phyloP scores from a whole-genome alignment of 2,888 invertebrate species.

The Prosopocoilus inquinatus region DNA sequence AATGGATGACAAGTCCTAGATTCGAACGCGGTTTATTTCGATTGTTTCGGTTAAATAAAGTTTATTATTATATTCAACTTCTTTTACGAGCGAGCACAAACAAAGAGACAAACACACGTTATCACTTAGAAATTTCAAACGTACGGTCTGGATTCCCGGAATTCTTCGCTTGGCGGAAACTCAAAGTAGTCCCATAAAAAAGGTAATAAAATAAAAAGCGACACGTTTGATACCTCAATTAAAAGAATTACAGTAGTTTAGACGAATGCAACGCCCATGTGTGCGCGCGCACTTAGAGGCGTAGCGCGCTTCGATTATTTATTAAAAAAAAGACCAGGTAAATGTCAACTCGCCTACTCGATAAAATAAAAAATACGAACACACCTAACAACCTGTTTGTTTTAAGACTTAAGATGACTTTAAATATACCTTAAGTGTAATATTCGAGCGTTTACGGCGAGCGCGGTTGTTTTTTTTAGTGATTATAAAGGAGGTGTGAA shows the following conservation, averaged over 20 bases:
- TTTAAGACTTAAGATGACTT: conserved; percentile 37
- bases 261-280: conserved; percentile 32
- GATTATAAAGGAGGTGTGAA: conserved; percentile 38
- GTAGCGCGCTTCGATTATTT: conserved; percentile 26
- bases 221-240: conserved; percentile 41
- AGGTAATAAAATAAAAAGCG: conserved; percentile 35
- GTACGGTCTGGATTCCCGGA: neutral
- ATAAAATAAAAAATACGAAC: conserved; percentile 33
- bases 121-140: neutral
- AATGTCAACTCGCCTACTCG: conserved; percentile 41
- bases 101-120: too few relatives aligned
- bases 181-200: conserved; percentile 19
- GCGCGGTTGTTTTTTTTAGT: conserved; percentile 30
- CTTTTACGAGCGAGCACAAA: too few relatives aligned
- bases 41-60: too few relatives aligned
- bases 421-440: conserved; percentile 42
- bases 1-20: too few relatives aligned
- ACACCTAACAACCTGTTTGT: conserved; percentile 43
- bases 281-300: conserved; percentile 41
- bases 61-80: too few relatives aligned
- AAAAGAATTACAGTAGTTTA: conserved; percentile 34
- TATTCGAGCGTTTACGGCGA: conserved; percentile 38
- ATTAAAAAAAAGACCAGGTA: conserved; percentile 29
- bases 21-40: too few relatives aligned
- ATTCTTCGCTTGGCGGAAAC: neutral